Base-by-base conservation (phyloP, 2,888 invertebrate genomes). In the Yponomeuta cagnagella region DNA sequence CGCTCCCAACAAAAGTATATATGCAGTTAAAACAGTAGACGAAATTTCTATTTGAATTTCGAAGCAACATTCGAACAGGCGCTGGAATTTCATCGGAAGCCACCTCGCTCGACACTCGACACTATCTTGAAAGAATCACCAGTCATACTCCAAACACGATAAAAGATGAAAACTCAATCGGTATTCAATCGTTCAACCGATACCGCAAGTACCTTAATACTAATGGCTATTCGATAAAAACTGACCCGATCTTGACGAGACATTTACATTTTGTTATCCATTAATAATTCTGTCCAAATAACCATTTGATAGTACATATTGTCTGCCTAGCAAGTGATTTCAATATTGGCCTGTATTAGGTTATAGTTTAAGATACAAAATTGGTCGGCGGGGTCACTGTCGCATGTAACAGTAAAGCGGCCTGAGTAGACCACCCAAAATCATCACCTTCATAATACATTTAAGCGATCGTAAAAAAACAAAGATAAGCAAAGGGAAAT, bases 161-260 rank as follows among this genome's bases (percentile, higher is more conserved):
- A 88, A 82, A 30, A 83, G 79, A 76, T 83, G 80, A 84, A 84
- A 86, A 86, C 81, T 83, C 84, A 88, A 87, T 58, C 52, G 52
- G 52, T 15, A 58, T 58, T 43, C 52, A 58, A 58, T 89, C 86
- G 86, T 86, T 85, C 82, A 86, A 84, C 78, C 80, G 88, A 89
- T 89, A 88, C 82, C 78, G 76, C 8, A 43, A 43, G 43, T 43
- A 43, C 43, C 43, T 43, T 5, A 43, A 43, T 78, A 83, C 83
- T 89, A 89, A 90, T 90, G 89, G 89, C 82, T 83, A 81, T 81
- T 85, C 83, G 81, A 86, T 86, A 86, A 84, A 85, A 86, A 85
- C 86, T 86, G 84, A 88, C 87, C 85, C 87, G 90, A 58, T 90
- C 89, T 89, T 86, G 89, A 89, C 89, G 88, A 89, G 85, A 85